phyloP scores from a whole-genome alignment of 2,797 vertebrate species.

The Setipinna tenuifilis region DNA sequence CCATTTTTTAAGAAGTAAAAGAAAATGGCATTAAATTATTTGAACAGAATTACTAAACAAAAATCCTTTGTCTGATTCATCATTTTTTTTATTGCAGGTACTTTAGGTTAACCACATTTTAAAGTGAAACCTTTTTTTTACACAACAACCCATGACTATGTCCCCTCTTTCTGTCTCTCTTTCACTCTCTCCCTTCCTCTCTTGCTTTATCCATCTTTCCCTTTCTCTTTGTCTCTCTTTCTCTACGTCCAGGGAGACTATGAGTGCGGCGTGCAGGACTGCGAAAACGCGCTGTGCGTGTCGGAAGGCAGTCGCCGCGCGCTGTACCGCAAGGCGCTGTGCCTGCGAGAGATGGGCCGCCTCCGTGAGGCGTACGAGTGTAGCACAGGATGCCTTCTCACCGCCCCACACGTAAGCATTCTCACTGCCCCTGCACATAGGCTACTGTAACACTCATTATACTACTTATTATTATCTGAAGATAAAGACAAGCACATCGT shows the following conservation, averaged over 20 bases:
- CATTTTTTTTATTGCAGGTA: no score
- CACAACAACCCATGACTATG: not conserved
- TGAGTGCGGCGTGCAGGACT: slow-evolving; percentile 93
- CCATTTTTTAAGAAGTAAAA: no score
- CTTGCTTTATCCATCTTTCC: not conserved
- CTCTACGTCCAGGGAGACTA: slow-evolving; percentile 79
- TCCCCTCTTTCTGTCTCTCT: not conserved
- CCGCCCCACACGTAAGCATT: slow-evolving; percentile 87
- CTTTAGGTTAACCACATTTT: not conserved
- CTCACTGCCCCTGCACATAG: not conserved
- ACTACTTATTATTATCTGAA: no score
- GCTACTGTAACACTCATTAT: no score
- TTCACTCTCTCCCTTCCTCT: not conserved
- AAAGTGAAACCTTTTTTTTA: not conserved
- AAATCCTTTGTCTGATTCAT: no score
- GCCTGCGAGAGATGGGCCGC: slow-evolving; percentile 87
- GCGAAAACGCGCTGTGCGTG: slow-evolving; percentile 82
- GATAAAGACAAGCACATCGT: not conserved
- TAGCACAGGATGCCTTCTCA: slow-evolving; percentile 91
- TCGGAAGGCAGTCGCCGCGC: slow-evolving; percentile 88
- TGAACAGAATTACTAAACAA: no score
- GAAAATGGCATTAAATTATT: no score
- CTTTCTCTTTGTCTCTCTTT: not conserved
- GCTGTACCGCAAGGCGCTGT: slow-evolving; percentile 90
- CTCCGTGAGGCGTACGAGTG: slow-evolving; percentile 95